Evolutionary conservation across 2,797 vertebrate genomes (phyloP).

Genomic region (Melanotaenia maccullochi): DNA sequence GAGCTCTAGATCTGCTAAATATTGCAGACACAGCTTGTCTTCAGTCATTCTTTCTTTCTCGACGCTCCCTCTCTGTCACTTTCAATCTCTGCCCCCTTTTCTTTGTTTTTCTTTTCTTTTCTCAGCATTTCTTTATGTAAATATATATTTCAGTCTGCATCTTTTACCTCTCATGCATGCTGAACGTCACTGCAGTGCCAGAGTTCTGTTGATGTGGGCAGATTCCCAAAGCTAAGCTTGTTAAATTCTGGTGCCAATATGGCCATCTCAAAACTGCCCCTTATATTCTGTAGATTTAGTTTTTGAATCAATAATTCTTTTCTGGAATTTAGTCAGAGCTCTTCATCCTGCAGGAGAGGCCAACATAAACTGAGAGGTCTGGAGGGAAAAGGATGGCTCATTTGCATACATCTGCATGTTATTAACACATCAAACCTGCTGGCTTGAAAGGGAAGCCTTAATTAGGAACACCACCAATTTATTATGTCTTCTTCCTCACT

Average conservation of each 20-base stretch:
- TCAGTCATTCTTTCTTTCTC: constrained; percentile 45
- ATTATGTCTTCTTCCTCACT: constrained; percentile 50
- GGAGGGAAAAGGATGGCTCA: constrained; percentile 56
- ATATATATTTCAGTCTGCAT: constrained; percentile 36
- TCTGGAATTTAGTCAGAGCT: constrained; percentile 24
- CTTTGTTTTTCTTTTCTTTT: constrained; percentile 10
- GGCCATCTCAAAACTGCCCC: constrained; percentile 10
- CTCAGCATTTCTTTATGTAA: constrained; percentile 48
- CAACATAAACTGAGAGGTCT: constrained; percentile 53
- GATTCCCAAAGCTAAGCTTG: constrained; percentile 10
- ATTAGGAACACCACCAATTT: constrained; percentile 73
- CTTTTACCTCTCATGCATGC: neutral
- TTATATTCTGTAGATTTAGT: neutral
- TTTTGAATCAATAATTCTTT: constrained; percentile 9
- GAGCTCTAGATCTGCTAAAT: constrained; percentile 45
- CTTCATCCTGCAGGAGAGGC: constrained; percentile 33
- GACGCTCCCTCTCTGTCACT: constrained; percentile 20
- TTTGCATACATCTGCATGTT: constrained; percentile 81
- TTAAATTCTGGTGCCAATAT: constrained; percentile 20
- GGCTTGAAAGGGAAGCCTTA: constrained; percentile 78
- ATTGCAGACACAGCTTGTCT: constrained; percentile 55
- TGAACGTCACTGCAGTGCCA: neutral
- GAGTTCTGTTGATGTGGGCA: constrained; percentile 20
- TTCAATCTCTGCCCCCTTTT: constrained; percentile 14
- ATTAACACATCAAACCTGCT: constrained; percentile 83